Evolutionary conservation across 2,113 vertebrate species (phyloP).

Genomic region (Nibea coibor): DNA sequence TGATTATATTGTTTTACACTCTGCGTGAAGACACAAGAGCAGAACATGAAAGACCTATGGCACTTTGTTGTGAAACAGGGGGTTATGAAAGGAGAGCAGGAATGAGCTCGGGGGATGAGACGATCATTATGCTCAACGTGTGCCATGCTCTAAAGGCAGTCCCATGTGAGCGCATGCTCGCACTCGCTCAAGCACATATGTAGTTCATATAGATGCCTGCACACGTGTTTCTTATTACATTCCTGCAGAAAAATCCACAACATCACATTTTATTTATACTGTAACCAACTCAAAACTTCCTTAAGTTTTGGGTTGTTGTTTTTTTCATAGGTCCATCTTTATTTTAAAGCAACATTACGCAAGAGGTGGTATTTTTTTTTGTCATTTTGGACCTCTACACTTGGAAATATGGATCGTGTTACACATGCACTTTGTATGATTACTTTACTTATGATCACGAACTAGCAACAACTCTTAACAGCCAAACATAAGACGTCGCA

Average conservation of each 20-base stretch:
- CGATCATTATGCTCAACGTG: constrained; percentile 75
- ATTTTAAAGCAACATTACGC: background rate
- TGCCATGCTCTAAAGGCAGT: constrained; percentile 63
- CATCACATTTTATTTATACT: background rate
- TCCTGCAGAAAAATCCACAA: background rate
- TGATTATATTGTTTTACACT: constrained; percentile 83
- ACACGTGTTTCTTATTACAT: constrained; percentile 1
- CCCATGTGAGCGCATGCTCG: constrained; percentile 61
- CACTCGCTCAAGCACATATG: constrained; percentile 34
- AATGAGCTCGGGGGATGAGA: constrained; percentile 71
- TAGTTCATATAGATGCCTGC: constrained; percentile 34
- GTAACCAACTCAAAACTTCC: background rate
- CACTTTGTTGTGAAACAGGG: constrained; percentile 77
- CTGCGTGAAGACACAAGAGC: constrained; percentile 75
- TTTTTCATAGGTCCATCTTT: background rate
- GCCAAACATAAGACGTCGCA: too few relatives aligned
- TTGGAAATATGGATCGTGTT: too few relatives aligned
- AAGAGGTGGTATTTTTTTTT: too few relatives aligned
- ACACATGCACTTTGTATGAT: too few relatives aligned
- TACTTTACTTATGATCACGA: too few relatives aligned
- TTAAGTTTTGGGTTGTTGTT: background rate
- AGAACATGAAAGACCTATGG: constrained; percentile 82
- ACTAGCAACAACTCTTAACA: too few relatives aligned
- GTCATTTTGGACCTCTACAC: too few relatives aligned
- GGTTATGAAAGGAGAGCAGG: constrained; percentile 74